Percentiles rank a stretch among this genome's conserved stretches.
Evolutionary conservation across 2,888 invertebrate genomes (phyloP).

Genomic region (Euplagia quadripunctaria): DNA sequence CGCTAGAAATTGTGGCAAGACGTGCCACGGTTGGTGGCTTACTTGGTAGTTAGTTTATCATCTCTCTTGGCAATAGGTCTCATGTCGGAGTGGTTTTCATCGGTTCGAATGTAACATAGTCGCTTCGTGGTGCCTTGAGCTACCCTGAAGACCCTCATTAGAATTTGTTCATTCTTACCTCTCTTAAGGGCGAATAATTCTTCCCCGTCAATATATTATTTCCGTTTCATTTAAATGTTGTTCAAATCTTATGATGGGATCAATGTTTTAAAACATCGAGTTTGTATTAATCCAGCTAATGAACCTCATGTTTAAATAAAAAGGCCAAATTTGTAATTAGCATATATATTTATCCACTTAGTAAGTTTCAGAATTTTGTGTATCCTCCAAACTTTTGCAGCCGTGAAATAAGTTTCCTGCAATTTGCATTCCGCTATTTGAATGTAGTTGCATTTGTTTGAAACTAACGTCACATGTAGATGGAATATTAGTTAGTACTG

Average conservation of each 20-base stretch:
- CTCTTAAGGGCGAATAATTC: not conserved
- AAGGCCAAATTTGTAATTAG: not conserved
- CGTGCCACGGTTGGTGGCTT: too few species aligned
- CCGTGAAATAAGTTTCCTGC: not conserved
- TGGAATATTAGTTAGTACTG: too few species aligned
- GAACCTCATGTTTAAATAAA: not conserved
- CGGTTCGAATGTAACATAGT: too few species aligned
- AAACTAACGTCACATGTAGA: not conserved
- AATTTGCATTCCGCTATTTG: slow-evolving; percentile 12
- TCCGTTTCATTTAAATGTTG: not conserved
- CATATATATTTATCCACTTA: not conserved
- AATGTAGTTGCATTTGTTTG: slow-evolving; percentile 7
- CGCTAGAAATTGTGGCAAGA: too few species aligned
- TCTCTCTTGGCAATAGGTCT: too few species aligned
- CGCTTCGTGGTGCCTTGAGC: too few species aligned
- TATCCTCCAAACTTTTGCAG: slow-evolving; percentile 7
- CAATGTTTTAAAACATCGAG: not conserved
- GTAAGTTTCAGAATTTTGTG: not conserved
- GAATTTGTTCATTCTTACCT: too few species aligned
- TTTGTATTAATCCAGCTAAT: not conserved
- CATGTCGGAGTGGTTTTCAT: too few species aligned
- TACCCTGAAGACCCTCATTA: too few species aligned
- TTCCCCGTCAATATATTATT: not conserved
- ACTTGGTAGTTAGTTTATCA: too few species aligned
- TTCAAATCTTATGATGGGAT: not conserved